These are phyloP conservation scores for Tupaia tana DNA, from an alignment of 2,113 vertebrate species.

Conservation along the genomic window DNA sequence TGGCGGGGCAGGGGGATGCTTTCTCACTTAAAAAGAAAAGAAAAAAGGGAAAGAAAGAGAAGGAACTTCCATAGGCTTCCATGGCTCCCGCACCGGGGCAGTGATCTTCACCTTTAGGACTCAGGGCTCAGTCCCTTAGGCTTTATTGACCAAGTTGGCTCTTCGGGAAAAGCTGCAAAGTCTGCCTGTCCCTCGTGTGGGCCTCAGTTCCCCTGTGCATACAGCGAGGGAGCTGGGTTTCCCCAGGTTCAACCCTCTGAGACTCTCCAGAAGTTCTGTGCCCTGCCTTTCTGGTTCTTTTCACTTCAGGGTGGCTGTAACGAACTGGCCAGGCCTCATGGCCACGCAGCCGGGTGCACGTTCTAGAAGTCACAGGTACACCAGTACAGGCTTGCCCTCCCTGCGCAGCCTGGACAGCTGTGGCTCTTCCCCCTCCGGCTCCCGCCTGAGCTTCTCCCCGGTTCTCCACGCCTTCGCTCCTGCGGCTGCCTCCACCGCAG, in stretches of 20 bases:
- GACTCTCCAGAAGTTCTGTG: neutral
- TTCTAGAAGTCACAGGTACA: neutral
- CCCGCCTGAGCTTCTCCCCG: neutral
- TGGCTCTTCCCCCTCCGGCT: no score
- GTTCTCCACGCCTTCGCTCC: rapidly evolving
- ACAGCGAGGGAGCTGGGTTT: neutral
- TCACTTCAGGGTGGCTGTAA: neutral
- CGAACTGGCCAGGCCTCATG: neutral
- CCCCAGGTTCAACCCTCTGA: neutral
- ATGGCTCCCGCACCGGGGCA: neutral
- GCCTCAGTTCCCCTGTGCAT: neutral
- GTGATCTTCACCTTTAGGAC: neutral
- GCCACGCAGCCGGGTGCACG: neutral
- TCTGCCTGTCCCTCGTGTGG: neutral
- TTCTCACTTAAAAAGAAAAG: no score
- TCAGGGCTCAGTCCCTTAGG: neutral
- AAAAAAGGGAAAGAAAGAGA: neutral
- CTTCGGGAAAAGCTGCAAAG: neutral
- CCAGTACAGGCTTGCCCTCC: neutral
- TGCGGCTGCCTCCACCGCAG: rapidly evolving
- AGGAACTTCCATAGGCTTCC: neutral
- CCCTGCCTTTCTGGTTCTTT: neutral
- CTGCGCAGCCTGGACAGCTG: neutral
- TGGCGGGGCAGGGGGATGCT: no score
- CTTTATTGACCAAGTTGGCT: neutral